Evolutionary conservation across 2,113 vertebrate species (phyloP), one percentile per base, ranked within the genome.

Genomic region (Patagioenas fasciata): DNA sequence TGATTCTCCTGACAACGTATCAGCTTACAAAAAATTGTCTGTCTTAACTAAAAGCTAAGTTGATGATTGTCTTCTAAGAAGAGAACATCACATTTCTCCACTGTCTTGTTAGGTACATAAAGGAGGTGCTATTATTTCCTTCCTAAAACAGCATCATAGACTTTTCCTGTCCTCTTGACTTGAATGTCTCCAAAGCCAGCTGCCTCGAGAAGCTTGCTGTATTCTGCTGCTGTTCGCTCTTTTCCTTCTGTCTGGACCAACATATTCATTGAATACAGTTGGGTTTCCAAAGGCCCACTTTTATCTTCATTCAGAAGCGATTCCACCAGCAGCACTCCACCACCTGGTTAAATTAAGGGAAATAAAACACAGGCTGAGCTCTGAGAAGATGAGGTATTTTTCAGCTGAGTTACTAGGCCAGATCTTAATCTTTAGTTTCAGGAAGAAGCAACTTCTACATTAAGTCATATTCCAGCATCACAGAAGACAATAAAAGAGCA

Each of bases 231-330:
- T 19, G 97, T 98, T 66, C 98, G 54, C 95, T 99, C 99, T 26
- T 95, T 98, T 20, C 99, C 99, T 96, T 98, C 98, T 0, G 98
- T 98, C 98, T 99, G 99, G 11, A 99, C 97, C 82, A 99, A 97
- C 99, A 99, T 99, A 92, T 99, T 99, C 31, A 99, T 97, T 3
- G 98, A 99, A 89, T 97, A 98, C 13, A 99, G 98, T 23, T 99
- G 98, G 0, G 97, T 97, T 13, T 96, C 97, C 28, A 98, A 84
- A 1, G 99, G 98, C 1, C 99, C 99, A 15, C 98, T 98, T 32
- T 95, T 97, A 11, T 99, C 98, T 56, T 98, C 98, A 10, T 96
- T 93, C 80, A 99, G 96, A 38, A 99, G 88, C 0, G 98, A 98
- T 89, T 99, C 99, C n/a, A 99, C 95, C 84, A 99, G 72, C 91